Evolutionary conservation across 2,113 vertebrate genomes (phyloP).

Genomic region (Pangasianodon gigas): DNA sequence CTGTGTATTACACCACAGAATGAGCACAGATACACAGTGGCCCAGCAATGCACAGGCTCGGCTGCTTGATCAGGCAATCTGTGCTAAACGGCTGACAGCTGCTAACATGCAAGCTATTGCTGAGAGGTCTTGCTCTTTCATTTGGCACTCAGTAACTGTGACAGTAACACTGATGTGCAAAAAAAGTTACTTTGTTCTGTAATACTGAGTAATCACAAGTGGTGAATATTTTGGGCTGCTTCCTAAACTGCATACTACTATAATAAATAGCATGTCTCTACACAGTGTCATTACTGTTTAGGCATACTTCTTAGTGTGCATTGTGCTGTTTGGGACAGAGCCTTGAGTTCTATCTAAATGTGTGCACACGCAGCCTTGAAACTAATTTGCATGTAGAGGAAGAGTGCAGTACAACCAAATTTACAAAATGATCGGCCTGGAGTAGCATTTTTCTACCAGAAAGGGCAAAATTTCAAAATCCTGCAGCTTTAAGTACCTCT

Average conservation of each 20-base stretch:
- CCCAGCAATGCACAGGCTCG: neutral
- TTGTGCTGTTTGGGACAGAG: neutral
- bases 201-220: neutral
- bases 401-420: no score
- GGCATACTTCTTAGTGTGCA: neutral
- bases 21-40: neutral
- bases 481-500: neutral
- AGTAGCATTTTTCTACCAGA: neutral
- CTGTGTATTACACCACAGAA: constrained; percentile 13
- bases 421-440: neutral
- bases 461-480: neutral
- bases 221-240: neutral
- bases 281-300: neutral
- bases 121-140: neutral
- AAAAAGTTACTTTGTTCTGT: neutral
- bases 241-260: neutral
- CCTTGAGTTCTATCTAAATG: neutral
- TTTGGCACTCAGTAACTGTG: neutral
- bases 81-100: neutral
- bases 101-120: neutral
- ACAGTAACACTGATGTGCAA: neutral
- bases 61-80: neutral
- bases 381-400: neutral
- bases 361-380: neutral
- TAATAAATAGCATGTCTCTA: neutral